Conservation (phyloP, 1,140 invertebrate genomes). For the Drosophila pachea region DNA sequence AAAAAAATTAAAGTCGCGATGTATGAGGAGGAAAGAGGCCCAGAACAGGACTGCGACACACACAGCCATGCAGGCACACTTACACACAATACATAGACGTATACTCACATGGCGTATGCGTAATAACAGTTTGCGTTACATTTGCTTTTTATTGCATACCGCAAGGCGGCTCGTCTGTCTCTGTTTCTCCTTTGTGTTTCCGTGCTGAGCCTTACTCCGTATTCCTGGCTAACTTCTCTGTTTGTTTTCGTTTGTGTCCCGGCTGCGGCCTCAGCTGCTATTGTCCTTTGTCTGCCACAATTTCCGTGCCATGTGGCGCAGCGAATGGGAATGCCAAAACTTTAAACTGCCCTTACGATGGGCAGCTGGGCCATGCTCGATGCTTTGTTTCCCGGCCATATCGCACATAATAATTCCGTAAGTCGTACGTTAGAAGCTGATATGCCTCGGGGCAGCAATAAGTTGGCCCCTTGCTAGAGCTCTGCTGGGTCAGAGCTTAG, state of each 20-base stretch:
- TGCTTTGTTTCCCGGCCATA: slow-evolving; percentile 52
- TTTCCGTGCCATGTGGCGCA: slow-evolving; percentile 68
- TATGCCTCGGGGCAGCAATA: slow-evolving; percentile 10
- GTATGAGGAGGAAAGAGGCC: neutral
- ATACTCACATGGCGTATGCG: slow-evolving; percentile 62
- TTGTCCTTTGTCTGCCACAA: slow-evolving; percentile 56
- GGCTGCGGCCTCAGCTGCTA: neutral
- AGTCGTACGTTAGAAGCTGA: slow-evolving; percentile 28
- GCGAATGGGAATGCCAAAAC: slow-evolving; percentile 72
- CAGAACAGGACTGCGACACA: slow-evolving; percentile 37
- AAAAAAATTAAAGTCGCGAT: neutral
- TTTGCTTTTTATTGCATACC: slow-evolving; percentile 77
- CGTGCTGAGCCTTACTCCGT: slow-evolving; percentile 9
- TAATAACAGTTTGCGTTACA: slow-evolving; percentile 77
- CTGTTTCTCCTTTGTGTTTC: slow-evolving; percentile 34
- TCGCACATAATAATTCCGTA: slow-evolving; percentile 64
- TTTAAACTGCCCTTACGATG: slow-evolving; percentile 69
- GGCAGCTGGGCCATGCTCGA: slow-evolving; percentile 5
- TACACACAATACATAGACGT: slow-evolving; percentile 12
- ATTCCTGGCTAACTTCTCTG: slow-evolving; percentile 28
- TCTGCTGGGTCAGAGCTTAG: neutral
- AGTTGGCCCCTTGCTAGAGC: slow-evolving; percentile 9
- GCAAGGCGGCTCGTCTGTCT: slow-evolving; percentile 54
- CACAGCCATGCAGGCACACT: slow-evolving; percentile 30
- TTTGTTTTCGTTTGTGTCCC: slow-evolving; percentile 6